Evolutionary conservation across 2,888 invertebrate genomes (phyloP).

Genomic region (Miltochrista miniata): DNA sequence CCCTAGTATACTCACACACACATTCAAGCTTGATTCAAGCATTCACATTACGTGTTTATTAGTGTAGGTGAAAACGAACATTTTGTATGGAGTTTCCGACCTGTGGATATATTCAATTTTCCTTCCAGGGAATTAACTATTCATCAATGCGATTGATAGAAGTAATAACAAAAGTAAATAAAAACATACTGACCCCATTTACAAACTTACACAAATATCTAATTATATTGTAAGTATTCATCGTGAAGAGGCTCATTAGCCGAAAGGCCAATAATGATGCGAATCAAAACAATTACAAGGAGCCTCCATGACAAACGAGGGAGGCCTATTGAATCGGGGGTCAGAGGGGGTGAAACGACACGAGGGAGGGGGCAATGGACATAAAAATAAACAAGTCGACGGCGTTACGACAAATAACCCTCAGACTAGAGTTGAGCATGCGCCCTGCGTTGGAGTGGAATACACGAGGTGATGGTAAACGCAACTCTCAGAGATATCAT

Average conservation of each 20-base stretch:
- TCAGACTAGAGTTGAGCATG: slow-evolving; percentile 35
- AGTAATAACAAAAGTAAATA: too few species aligned
- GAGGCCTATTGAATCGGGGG: slow-evolving; percentile 8
- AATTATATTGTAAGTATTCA: slow-evolving; percentile 4
- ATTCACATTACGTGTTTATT: too few species aligned
- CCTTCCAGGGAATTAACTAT: too few species aligned
- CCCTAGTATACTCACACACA: too few species aligned
- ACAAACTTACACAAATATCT: too few species aligned
- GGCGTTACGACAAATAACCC: slow-evolving; percentile 41
- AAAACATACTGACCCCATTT: too few species aligned
- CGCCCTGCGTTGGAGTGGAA: slow-evolving; percentile 20
- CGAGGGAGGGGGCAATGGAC: slow-evolving; percentile 7
- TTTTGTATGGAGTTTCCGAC: too few species aligned
- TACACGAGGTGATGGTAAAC: neutral
- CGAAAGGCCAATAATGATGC: slow-evolving; percentile 20
- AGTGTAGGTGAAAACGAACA: too few species aligned
- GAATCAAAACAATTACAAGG: slow-evolving; percentile 36
- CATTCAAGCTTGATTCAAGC: too few species aligned
- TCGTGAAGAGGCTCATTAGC: slow-evolving; percentile 16
- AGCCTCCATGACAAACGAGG: slow-evolving; percentile 34
- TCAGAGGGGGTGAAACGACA: slow-evolving; percentile 8
- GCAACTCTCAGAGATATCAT: too few species aligned
- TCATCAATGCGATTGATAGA: too few species aligned
- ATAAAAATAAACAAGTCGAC: slow-evolving; percentile 50
- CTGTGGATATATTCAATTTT: too few species aligned